Evolutionary conservation across 2,113 vertebrate species (phyloP).

Genomic region (Platysternon megacephalum): DNA sequence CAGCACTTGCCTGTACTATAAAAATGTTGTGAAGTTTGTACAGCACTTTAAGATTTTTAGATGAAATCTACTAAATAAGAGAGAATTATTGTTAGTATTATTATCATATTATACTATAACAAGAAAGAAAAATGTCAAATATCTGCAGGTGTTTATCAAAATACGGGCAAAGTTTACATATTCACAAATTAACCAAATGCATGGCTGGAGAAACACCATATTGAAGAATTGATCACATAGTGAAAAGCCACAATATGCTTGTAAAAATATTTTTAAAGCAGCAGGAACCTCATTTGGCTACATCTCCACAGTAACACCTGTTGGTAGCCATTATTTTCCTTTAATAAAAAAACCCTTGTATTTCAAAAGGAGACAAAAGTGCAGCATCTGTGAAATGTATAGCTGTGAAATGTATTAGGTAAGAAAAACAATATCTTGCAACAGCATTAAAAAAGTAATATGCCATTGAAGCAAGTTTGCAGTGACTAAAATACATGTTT

Average conservation of each 20-base stretch:
- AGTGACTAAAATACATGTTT: not conserved
- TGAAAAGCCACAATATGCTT: not conserved
- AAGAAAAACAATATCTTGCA: not conserved
- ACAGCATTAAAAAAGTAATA: not conserved
- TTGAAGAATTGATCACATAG: not conserved
- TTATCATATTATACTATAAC: not conserved
- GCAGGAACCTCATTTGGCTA: not conserved
- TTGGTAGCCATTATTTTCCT: not conserved
- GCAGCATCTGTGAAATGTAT: slow-evolving; percentile 33
- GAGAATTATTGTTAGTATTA: not conserved
- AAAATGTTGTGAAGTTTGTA: not conserved
- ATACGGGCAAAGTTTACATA: not conserved
- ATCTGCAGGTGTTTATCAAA: not conserved
- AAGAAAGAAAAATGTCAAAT: not conserved
- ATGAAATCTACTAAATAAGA: not conserved
- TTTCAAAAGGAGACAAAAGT: slow-evolving; percentile 21
- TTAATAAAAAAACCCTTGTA: not conserved
- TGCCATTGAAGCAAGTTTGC: not conserved
- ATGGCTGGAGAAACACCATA: not conserved
- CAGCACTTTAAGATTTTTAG: not conserved
- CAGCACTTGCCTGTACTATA: not conserved
- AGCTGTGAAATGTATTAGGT: slow-evolving; percentile 13
- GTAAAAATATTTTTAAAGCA: slow-evolving; percentile 13
- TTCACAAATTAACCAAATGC: not conserved
- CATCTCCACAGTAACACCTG: not conserved